Evolutionary conservation across 2,113 vertebrate genomes (phyloP), one percentile per base, ranked within the genome.

Genomic region (Sylvietta virens): DNA sequence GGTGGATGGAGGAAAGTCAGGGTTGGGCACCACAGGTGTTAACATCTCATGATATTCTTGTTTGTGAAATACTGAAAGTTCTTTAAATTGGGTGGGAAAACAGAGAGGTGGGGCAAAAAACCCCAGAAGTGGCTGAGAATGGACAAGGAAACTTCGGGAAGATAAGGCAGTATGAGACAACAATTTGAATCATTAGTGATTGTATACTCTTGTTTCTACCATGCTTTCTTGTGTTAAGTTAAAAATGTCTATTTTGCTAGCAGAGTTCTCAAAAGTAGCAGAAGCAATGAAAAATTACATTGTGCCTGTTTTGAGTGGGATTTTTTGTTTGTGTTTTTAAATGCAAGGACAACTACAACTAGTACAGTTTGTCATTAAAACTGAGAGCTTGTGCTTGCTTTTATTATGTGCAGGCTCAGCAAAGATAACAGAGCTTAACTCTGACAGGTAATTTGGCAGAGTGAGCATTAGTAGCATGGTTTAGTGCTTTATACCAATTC

Each of bases 401-500:
- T 78, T 57, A 65, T 31, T 28, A 57, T 69, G 50, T 76, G 23
- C 53, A 88, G 45, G n/a, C 53, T 31, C 79, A 73, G 19, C 9
- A 83, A 83, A 95, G 45, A 67, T 45, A 82, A 28, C 3, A 14
- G 21, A 58, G 54, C 40, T 90, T 69, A 73, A 53, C 33, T 88
- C 56, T 86, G 35, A 47, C 28, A 15, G 54, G 35, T 44, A 71
- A 65, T 60, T 74, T 71, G 37, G 66, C 39, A 57, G 53, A 89
- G 11, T 26, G 10, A 76, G 37, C 65, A 50, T 85, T 67, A 91
- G 7, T 72, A 13, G 31, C 1, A 1, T 45, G 53, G 6, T 58
- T 94, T 92, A 90, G 13, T 72, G 37, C 56, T 87, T 89, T 74
- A 51, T 70, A 84, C 19, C n/a, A 76, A 10, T 72, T 71, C 60